Evolutionary conservation across 2,888 invertebrate species (phyloP).

Genomic region (Chalcosyrphus nemorum): DNA sequence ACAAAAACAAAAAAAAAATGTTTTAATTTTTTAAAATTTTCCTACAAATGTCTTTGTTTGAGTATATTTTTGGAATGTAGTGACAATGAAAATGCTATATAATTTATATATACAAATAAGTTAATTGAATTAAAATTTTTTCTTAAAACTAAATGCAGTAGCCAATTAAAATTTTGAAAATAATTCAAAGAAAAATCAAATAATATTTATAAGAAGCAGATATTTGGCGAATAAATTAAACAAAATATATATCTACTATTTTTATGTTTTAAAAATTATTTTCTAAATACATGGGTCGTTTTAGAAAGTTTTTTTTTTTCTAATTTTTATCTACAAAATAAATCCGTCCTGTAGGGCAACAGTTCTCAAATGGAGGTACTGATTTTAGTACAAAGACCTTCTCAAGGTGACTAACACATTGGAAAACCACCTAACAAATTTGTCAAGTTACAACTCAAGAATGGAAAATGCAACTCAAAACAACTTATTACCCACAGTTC

Average conservation of each 20-base stretch:
- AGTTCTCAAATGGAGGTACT: too few species aligned
- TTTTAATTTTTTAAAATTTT: not conserved
- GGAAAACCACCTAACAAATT: too few species aligned
- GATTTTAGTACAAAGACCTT: too few species aligned
- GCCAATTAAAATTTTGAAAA: conserved; percentile 21
- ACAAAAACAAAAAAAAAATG: conserved; percentile 23
- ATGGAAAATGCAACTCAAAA: too few species aligned
- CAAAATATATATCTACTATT: not conserved
- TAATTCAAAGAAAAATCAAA: not conserved
- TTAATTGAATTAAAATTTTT: not conserved
- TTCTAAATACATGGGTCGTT: not conserved
- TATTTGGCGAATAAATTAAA: conserved; percentile 15
- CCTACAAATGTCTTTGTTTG: conserved; percentile 43
- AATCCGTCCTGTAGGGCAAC: not conserved
- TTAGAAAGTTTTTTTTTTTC: too few species aligned
- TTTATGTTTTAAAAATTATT: not conserved
- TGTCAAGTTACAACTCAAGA: too few species aligned
- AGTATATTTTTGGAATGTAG: conserved; percentile 60
- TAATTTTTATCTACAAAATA: not conserved
- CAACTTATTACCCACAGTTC: too few species aligned
- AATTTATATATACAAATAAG: conserved; percentile 36
- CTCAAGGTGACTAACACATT: too few species aligned
- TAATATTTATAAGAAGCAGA: conserved; percentile 10
- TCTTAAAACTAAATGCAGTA: conserved; percentile 9
- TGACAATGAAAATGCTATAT: conserved; percentile 52